Base-by-base conservation (phyloP, 2,797 vertebrate species). In the Arctocebus calabarensis region DNA sequence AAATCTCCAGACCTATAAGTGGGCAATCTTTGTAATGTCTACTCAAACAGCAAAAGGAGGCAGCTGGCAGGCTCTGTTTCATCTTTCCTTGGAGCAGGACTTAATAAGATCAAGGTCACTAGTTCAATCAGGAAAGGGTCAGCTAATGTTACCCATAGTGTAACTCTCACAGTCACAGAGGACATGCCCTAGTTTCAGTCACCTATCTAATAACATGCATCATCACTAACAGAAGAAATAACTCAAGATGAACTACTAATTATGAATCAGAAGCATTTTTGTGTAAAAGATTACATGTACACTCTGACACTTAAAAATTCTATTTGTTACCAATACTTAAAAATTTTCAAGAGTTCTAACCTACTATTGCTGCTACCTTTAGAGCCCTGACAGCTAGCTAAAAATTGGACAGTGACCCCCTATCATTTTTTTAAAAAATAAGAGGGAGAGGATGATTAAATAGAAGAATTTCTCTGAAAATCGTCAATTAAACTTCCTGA, bases 401-500 rank as follows among this genome's bases (percentile, higher is more conserved):
- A 86, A 92, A 17, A 1, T 57, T n/a, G 48, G 52, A 70, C 20
- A 17, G 34, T 81, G 66, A 62, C 73, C 73, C 73, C 77, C 86
- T 13, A 40, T 84, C 57, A 82, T 74, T 59, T 59, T 82, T 84
- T 23, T 23, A 81, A 11, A 70, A 83, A 84, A 5, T 79, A 22
- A 52, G 29, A 85, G 64, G 1, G 85, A 4, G 23, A 85, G 66
- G 62, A 91, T 13, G 57, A 55, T 71, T 7, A 77, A 43, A 7
- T 19, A 83, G 12, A 16, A 16, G 12, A 85, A 92, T 55, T 91
- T 78, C 89, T 85, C 68, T 94, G 74, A 96, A 59, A 97, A 95
- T 45, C 11, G 40, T 55, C 14, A 45, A 43, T 1, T 5, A 83
- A 74, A 79, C 29, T 22, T 48, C 3, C 16, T 85, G 20, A 10